These are phyloP conservation scores for Leuciscus waleckii DNA, from an alignment of 2,797 vertebrate genomes.

Conservation along the genomic window DNA sequence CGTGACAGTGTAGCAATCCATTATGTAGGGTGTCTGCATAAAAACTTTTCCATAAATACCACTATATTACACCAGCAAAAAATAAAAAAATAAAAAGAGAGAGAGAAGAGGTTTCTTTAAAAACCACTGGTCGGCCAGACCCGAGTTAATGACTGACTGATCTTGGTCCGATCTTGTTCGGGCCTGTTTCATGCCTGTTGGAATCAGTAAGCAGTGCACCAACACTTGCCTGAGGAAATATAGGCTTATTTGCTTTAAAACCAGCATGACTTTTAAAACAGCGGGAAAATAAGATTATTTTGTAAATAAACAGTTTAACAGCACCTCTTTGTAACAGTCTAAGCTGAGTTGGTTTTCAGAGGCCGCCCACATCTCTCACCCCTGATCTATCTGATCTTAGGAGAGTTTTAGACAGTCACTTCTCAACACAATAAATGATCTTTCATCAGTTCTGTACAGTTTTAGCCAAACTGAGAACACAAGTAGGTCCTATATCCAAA, in stretches of 20 bases:
- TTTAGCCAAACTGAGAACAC: slow-evolving; percentile 1
- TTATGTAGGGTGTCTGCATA: slow-evolving; percentile 36
- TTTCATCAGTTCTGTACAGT: not conserved
- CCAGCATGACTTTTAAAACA: slow-evolving; percentile 23
- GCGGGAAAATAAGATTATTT: slow-evolving; percentile 4
- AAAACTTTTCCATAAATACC: slow-evolving; percentile 34
- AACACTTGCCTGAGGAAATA: slow-evolving; percentile 20
- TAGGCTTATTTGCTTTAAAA: slow-evolving; percentile 30
- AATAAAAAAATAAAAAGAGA: not conserved
- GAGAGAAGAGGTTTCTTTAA: not conserved
- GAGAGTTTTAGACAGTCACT: slow-evolving; percentile 7
- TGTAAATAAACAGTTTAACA: slow-evolving; percentile 21
- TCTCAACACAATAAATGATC: slow-evolving; percentile 25
- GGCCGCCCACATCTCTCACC: slow-evolving; percentile 23
- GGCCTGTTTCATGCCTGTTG: not conserved
- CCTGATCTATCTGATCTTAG: slow-evolving; percentile 15
- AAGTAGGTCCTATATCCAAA: slow-evolving; percentile 10
- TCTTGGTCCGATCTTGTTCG: not conserved
- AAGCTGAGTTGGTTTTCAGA: not conserved
- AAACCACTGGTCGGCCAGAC: not conserved
- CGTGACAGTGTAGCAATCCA: slow-evolving; percentile 50
- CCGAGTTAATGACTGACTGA: slow-evolving; percentile 29
- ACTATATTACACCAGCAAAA: slow-evolving; percentile 7
- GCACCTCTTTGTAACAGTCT: not conserved
- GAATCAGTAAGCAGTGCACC: slow-evolving; percentile 13